Conservation (phyloP, 2,888 invertebrate genomes). For the Rutpela maculata region DNA sequence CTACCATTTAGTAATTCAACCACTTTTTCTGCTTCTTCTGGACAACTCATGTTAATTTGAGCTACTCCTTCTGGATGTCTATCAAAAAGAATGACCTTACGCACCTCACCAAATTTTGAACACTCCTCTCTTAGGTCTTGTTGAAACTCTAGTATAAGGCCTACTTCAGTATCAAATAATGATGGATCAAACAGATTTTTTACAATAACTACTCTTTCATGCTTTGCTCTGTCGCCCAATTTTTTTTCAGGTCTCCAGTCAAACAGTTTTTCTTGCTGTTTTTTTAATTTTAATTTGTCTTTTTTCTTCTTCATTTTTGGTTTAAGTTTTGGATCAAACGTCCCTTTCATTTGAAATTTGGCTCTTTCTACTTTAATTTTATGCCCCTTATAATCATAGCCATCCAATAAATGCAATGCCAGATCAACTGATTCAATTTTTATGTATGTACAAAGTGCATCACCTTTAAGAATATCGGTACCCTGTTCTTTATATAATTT, state of each 20-base stretch:
- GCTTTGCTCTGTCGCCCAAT: conserved; percentile 88
- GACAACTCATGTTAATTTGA: conserved; percentile 91
- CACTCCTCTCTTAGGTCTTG: conserved; percentile 94
- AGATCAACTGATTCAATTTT: conserved; percentile 96
- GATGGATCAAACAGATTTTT: conserved; percentile 94
- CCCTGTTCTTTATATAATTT: conserved; percentile 90
- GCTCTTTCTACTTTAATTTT: conserved; percentile 93
- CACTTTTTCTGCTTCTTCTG: conserved; percentile 94
- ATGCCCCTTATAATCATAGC: conserved; percentile 85
- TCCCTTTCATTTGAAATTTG: conserved; percentile 94
- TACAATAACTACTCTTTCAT: conserved; percentile 93
- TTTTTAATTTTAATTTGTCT: conserved; percentile 92
- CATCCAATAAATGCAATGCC: conserved; percentile 94
- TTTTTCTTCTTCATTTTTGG: conserved; percentile 93
- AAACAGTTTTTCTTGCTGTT: conserved; percentile 94
- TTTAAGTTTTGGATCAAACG: conserved; percentile 93
- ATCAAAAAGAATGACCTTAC: conserved; percentile 94
- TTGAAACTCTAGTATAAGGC: conserved; percentile 92
- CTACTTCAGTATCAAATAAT: conserved; percentile 92
- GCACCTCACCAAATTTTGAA: conserved; percentile 92
- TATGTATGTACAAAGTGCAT: conserved; percentile 96
- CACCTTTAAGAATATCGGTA: conserved; percentile 92
- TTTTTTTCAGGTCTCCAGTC: conserved; percentile 98
- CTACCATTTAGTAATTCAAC: conserved; percentile 91
- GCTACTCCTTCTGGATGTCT: conserved; percentile 96